Percentiles rank a stretch among this genome's conserved stretches.
Conservation (phyloP, 1,140 invertebrate species). For the Solenopsis fugax region DNA sequence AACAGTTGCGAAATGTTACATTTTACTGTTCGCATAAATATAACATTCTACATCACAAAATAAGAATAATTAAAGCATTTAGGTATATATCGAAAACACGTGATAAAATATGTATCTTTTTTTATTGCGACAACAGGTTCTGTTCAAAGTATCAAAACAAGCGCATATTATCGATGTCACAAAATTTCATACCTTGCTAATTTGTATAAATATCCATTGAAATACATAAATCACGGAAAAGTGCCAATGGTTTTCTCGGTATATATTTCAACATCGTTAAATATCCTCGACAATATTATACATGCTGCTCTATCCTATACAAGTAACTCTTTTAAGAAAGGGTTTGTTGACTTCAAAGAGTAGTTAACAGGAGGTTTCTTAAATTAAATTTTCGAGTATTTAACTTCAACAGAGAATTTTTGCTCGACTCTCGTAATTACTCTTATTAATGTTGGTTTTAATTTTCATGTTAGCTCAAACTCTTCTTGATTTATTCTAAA, state of each 20-base stretch:
- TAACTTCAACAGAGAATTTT: background rate
- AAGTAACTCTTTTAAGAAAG: background rate
- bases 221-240: constrained; percentile 18
- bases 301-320: background rate
- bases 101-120: background rate
- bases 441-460: background rate
- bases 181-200: background rate
- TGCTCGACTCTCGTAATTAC: background rate
- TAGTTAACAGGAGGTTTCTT: background rate
- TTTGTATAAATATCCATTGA: constrained; percentile 17
- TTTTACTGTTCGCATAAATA: background rate
- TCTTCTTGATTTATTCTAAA: background rate
- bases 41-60: background rate
- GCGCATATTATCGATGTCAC: background rate
- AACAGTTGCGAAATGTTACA: background rate
- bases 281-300: background rate
- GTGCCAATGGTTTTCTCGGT: background rate
- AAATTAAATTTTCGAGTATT: background rate
- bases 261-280: constrained; percentile 11
- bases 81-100: background rate
- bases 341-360: background rate
- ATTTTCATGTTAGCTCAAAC: background rate
- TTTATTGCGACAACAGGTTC: background rate
- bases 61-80: background rate
- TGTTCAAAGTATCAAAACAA: background rate